These are phyloP conservation scores for Lordiphosa fenestrarum DNA, from an alignment of 2,888 invertebrate genomes.

Conservation along the genomic window DNA sequence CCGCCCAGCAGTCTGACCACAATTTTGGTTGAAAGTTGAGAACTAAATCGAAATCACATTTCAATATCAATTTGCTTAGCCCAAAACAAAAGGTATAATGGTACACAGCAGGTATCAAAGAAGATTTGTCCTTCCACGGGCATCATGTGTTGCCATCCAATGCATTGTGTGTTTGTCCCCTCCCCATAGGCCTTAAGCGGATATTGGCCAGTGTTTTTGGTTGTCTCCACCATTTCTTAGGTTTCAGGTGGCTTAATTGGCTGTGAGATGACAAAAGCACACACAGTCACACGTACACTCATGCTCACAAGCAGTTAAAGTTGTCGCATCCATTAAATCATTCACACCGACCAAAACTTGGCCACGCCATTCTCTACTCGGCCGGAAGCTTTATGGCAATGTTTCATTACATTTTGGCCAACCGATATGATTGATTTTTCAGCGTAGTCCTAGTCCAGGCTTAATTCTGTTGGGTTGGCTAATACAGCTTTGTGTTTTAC, in stretches of 20 bases:
- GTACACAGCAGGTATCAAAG: constrained; percentile 23
- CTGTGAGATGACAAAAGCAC: constrained; percentile 49
- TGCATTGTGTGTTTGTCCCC: constrained; percentile 10
- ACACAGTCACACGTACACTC: constrained; percentile 6
- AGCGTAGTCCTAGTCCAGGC: background rate
- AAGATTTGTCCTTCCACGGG: background rate
- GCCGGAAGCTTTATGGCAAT: constrained; percentile 18
- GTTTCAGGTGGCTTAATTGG: constrained; percentile 63
- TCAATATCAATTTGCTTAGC: constrained; percentile 53
- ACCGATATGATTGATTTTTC: constrained; percentile 33
- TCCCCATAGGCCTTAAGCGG: constrained; percentile 18
- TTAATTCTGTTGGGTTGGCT: background rate
- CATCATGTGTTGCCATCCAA: too few species aligned
- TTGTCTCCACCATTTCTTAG: constrained; percentile 34
- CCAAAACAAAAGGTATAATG: constrained; percentile 56
- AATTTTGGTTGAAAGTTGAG: background rate
- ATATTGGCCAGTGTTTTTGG: constrained; percentile 34
- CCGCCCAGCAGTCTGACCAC: background rate
- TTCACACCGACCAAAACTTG: constrained; percentile 28
- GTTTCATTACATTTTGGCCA: constrained; percentile 32
- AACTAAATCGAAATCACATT: constrained; percentile 33
- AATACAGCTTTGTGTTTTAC: too few species aligned
- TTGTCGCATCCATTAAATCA: constrained; percentile 30
- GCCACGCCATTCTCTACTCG: constrained; percentile 26
- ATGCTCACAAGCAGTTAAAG: background rate